These are phyloP conservation scores for Pinctada fucata DNA, from an alignment of 2,888 invertebrate species.

Conservation along the genomic window DNA sequence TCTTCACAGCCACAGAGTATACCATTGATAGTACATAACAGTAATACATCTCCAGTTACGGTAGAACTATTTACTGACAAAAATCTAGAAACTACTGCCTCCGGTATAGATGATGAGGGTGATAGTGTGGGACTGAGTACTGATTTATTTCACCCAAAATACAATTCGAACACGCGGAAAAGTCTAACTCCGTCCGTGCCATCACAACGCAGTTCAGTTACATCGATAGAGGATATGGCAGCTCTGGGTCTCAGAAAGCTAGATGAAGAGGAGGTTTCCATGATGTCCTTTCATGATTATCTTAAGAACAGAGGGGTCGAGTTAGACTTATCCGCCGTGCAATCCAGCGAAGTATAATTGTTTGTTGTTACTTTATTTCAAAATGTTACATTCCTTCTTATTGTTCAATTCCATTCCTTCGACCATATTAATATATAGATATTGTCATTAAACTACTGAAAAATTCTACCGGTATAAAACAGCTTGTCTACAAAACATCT, in stretches of 20 bases:
- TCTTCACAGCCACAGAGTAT: neutral
- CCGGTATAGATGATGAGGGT: neutral
- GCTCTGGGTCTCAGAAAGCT: conserved; percentile 38
- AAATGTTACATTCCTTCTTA: too few species aligned
- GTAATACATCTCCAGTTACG: neutral
- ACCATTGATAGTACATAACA: neutral
- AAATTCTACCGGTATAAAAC: too few species aligned
- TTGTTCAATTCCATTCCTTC: too few species aligned
- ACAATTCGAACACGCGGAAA: neutral
- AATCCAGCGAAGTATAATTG: conserved; percentile 70
- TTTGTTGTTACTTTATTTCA: too few species aligned
- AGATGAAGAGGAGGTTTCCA: conserved; percentile 63
- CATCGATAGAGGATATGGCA: conserved; percentile 44
- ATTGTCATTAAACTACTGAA: too few species aligned
- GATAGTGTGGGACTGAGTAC: neutral
- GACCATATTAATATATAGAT: too few species aligned
- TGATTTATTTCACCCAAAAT: neutral
- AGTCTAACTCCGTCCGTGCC: neutral
- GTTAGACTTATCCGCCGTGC: conserved; percentile 68
- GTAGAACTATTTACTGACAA: neutral
- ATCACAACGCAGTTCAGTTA: neutral
- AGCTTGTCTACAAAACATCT: too few species aligned
- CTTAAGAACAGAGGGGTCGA: conserved; percentile 67
- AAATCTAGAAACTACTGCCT: neutral
- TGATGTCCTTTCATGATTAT: conserved; percentile 69